phyloP scores from a whole-genome alignment of 1,140 invertebrate genomes.

The Drosophila mauritiana region DNA sequence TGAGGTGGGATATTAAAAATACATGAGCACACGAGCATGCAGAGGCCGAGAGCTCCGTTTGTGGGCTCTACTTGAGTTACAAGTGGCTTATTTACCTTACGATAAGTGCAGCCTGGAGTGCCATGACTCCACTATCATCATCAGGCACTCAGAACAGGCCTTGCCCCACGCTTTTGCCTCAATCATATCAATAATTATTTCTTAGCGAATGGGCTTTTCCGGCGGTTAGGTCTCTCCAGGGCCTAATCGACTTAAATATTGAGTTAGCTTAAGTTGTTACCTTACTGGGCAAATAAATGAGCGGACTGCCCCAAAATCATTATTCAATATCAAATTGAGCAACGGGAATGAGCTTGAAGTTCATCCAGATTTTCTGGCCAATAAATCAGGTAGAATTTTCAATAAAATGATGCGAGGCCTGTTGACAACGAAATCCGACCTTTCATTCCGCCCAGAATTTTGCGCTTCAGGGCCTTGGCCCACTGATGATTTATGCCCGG shows the following conservation, averaged over 20 bases:
- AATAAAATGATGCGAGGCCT: conserved; percentile 60
- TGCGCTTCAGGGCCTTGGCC: conserved; percentile 24
- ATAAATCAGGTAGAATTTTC: conserved; percentile 70
- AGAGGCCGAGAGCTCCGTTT: conserved; percentile 1
- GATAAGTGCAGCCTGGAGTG: conserved; percentile 80
- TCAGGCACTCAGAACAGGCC: background rate
- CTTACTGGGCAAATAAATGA: conserved; percentile 2
- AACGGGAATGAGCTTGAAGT: conserved; percentile 1
- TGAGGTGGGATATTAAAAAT: conserved; percentile 80
- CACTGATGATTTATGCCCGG: conserved; percentile 61
- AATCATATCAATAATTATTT: conserved; percentile 80
- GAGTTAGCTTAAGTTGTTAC: conserved; percentile 3
- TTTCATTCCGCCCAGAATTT: background rate
- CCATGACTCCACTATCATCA: conserved; percentile 59
- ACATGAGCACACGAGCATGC: conserved; percentile 55
- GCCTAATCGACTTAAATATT: conserved; percentile 56
- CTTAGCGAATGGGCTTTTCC: conserved; percentile 36
- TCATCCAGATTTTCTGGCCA: conserved; percentile 42
- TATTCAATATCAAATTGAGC: conserved; percentile 46
- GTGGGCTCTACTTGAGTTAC: conserved; percentile 68
- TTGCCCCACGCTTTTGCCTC: conserved; percentile 2
- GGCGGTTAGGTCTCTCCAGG: conserved; percentile 46
- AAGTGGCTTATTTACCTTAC: conserved; percentile 81
- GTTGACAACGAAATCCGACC: conserved; percentile 48
- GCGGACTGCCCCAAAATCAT: conserved; percentile 21